phyloP scores from a whole-genome alignment of 64 coral and sea anemone genomes.

The Stylophora pistillata region DNA sequence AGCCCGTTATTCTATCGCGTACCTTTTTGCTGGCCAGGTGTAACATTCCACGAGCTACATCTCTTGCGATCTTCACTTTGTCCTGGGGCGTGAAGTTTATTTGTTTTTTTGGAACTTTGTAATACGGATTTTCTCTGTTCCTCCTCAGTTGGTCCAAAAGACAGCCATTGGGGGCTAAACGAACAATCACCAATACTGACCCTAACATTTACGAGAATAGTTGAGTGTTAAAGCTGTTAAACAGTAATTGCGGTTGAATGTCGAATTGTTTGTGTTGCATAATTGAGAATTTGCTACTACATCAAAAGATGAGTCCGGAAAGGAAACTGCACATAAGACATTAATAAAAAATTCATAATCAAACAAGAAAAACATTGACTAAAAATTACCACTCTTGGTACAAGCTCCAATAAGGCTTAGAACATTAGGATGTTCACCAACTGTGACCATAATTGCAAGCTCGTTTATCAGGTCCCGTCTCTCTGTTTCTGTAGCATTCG shows the following conservation, averaged over 20 bases:
- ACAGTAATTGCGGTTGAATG: too few relatives aligned
- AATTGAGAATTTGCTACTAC: too few relatives aligned
- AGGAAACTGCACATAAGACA: too few relatives aligned
- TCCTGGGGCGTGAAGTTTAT: not conserved
- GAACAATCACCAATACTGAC: not conserved
- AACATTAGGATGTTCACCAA: slow-evolving; percentile 53
- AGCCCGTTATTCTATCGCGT: too few relatives aligned
- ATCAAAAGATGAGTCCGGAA: too few relatives aligned
- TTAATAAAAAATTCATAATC: not conserved
- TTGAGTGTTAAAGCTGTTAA: not conserved
- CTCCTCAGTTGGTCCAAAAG: not conserved
- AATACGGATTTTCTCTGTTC: slow-evolving; percentile 2
- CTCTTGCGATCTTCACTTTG: not conserved
- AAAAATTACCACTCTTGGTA: slow-evolving; percentile 17
- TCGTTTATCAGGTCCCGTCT: slow-evolving; percentile 36
- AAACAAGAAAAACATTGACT: not conserved
- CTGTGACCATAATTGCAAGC: slow-evolving; percentile 28
- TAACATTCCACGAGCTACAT: slow-evolving; percentile 11
- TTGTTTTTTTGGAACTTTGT: not conserved
- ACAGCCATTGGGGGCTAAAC: not conserved
- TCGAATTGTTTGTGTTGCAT: too few relatives aligned
- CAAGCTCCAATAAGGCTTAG: slow-evolving; percentile 52
- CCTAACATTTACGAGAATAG: not conserved
- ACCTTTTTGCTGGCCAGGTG: slow-evolving; percentile 16
- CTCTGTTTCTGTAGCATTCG: slow-evolving; percentile 41